Conservation (phyloP, 2,888 invertebrate species). For the Rambutsinella grinnellia region DNA sequence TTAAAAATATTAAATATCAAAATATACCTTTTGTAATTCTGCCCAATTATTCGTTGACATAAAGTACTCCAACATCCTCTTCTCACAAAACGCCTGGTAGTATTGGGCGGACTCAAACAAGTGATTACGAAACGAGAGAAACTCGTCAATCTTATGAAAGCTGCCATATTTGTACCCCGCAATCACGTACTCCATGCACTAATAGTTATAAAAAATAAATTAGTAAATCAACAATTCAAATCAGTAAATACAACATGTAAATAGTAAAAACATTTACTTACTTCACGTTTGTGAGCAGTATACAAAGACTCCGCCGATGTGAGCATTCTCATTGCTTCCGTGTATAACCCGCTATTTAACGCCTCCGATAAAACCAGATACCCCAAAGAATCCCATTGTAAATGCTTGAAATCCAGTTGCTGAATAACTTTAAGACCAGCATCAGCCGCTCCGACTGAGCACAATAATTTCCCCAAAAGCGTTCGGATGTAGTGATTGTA, state of each 20-base stretch:
- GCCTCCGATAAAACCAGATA: slow-evolving; percentile 78
- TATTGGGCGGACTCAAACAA: slow-evolving; percentile 87
- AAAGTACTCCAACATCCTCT: slow-evolving; percentile 79
- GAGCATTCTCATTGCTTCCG: slow-evolving; percentile 78
- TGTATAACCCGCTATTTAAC: slow-evolving; percentile 79
- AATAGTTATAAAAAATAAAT: background rate
- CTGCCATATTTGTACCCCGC: slow-evolving; percentile 95
- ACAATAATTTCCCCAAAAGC: slow-evolving; percentile 85
- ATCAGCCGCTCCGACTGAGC: slow-evolving; percentile 76
- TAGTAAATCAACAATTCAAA: background rate
- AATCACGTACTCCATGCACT: slow-evolving; percentile 90
- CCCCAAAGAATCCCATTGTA: slow-evolving; percentile 92
- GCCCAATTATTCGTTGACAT: slow-evolving; percentile 70
- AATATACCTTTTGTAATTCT: slow-evolving; percentile 6
- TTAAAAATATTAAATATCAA: background rate
- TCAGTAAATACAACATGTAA: no score
- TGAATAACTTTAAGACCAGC: slow-evolving; percentile 83
- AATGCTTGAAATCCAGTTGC: slow-evolving; percentile 89
- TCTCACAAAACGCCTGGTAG: slow-evolving; percentile 77
- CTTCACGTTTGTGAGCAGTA: slow-evolving; percentile 89
- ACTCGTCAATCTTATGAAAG: slow-evolving; percentile 91
- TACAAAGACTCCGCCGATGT: slow-evolving; percentile 88
- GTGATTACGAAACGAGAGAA: slow-evolving; percentile 85
- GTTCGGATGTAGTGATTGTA: slow-evolving; percentile 92
- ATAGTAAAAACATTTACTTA: no score